A percentile compares a stretch with the other conserved stretches of the same genome.
Conservation (phyloP, 2,113 vertebrate species). For the Anolis sagrei region DNA sequence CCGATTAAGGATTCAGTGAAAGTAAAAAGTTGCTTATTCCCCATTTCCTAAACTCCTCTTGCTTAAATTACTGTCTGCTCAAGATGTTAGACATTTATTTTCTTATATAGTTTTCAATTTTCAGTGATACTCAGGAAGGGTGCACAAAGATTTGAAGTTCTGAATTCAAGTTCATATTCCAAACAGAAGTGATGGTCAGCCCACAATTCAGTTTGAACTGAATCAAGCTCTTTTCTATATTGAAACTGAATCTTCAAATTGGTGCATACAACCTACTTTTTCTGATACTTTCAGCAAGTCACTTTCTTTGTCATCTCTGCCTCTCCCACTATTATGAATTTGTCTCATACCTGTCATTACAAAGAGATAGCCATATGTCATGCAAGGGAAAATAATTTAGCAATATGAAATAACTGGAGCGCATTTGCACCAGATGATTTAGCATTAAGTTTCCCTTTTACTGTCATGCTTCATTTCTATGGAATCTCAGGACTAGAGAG, state of each 20-base stretch:
- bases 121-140: neutral
- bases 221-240: neutral
- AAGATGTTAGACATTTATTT: neutral
- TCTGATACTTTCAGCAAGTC: neutral
- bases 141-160: neutral
- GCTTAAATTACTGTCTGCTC: neutral
- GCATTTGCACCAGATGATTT: too few species aligned
- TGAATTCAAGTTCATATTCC: neutral
- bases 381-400: neutral
- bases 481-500: too few species aligned
- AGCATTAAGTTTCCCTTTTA: too few species aligned
- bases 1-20: neutral
- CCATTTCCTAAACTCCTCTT: neutral
- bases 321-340: neutral
- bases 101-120: neutral
- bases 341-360: neutral
- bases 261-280: neutral
- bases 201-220: neutral
- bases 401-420: neutral
- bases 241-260: neutral
- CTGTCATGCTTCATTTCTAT: too few species aligned
- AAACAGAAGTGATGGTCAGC: neutral
- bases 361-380: neutral
- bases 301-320: neutral
- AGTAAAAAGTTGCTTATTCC: neutral